A percentile compares a stretch with the other conserved stretches of the same genome.
phyloP scores from a whole-genome alignment of 2,113 vertebrate species.

The Perognathus longimembris region DNA sequence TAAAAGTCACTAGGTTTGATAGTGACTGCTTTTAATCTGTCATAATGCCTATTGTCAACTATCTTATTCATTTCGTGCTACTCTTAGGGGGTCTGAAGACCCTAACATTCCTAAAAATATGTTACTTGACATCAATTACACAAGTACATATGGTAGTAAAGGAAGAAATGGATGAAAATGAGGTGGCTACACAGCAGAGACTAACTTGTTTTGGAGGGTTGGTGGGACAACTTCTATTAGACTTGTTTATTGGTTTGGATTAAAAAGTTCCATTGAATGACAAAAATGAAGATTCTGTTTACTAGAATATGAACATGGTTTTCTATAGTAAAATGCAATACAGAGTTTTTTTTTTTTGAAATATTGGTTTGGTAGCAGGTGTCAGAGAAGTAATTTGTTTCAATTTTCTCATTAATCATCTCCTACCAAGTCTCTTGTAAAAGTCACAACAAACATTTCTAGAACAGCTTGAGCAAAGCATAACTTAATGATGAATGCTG shows the following conservation, averaged over 20 bases:
- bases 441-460: not conserved
- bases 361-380: not conserved
- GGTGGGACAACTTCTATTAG: not conserved
- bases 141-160: not conserved
- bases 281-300: not conserved
- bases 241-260: not conserved
- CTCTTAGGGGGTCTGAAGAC: not conserved
- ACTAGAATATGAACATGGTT: not conserved
- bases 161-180: not conserved
- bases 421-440: not conserved
- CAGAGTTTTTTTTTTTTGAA: not conserved
- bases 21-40: not conserved
- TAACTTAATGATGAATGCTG: not conserved
- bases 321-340: not conserved
- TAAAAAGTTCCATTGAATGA: not conserved
- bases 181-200: not conserved
- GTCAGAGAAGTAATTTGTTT: not conserved
- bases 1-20: not conserved
- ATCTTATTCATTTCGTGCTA: not conserved
- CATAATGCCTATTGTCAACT: not conserved
- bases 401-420: conserved; percentile 20
- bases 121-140: not conserved
- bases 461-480: not conserved
- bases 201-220: not conserved
- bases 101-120: conserved; percentile 6